A percentile compares a stretch with the other conserved stretches of the same genome.
phyloP scores from a whole-genome alignment of 2,888 invertebrate species.

The Empis stercorea region DNA sequence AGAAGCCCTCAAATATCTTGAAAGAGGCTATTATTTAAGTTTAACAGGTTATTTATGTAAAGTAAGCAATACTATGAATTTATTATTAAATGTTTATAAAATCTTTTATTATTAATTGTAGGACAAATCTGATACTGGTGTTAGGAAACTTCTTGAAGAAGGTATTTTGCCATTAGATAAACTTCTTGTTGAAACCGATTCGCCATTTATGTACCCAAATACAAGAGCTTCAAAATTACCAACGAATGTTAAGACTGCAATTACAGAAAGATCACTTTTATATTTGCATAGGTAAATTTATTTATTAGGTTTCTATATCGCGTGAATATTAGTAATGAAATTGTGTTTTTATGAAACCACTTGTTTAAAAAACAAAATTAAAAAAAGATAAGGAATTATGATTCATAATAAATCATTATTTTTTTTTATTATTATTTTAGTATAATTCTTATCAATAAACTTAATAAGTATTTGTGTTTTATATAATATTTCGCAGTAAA shows the following conservation, averaged over 20 bases:
- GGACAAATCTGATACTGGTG: constrained; percentile 85
- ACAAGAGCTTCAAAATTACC: constrained; percentile 86
- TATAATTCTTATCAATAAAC: no score
- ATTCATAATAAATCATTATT: no score
- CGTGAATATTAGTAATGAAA: no score
- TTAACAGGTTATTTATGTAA: constrained; percentile 51
- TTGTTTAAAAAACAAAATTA: no score
- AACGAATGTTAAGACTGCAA: constrained; percentile 69
- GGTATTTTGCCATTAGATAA: constrained; percentile 70
- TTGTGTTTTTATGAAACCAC: not conserved
- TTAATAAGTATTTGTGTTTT: no score
- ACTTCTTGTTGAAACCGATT: constrained; percentile 82
- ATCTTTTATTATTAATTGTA: constrained; percentile 24
- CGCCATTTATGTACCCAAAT: constrained; percentile 94
- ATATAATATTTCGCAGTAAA: no score
- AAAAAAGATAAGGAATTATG: no score
- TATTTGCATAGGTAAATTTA: constrained; percentile 32
- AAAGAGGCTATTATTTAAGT: constrained; percentile 76
- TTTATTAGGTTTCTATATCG: not conserved
- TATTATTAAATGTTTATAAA: not conserved
- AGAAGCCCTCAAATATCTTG: constrained; percentile 70
- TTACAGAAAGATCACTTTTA: constrained; percentile 61
- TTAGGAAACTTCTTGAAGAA: constrained; percentile 68
- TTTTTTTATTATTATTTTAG: no score
- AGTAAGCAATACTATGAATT: constrained; percentile 14